phyloP scores from a whole-genome alignment of 2,888 invertebrate species.

The Helobdella robusta region DNA sequence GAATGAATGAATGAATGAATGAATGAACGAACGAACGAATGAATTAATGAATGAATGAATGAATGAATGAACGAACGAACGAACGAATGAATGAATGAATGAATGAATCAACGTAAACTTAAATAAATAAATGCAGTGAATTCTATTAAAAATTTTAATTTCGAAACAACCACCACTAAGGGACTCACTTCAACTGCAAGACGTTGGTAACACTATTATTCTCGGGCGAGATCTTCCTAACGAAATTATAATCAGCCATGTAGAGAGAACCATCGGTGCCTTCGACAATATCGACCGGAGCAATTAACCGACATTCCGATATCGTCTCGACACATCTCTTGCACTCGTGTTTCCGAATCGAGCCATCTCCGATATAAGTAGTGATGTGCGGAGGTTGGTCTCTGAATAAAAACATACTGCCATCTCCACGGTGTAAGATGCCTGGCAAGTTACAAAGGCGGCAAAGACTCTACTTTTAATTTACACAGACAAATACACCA shows the following conservation, averaged over 20 bases:
- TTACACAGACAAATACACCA: too few relatives aligned
- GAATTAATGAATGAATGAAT: neutral
- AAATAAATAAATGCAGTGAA: neutral
- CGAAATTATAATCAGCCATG: constrained; percentile 87
- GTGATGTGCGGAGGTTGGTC: constrained; percentile 78
- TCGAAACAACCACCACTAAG: neutral
- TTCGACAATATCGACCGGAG: constrained; percentile 84
- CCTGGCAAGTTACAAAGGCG: constrained; percentile 52
- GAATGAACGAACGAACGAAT: neutral
- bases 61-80: neutral
- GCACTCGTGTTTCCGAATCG: constrained; percentile 67
- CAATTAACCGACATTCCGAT: constrained; percentile 62
- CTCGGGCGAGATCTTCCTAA: constrained; percentile 44
- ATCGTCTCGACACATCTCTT: constrained; percentile 64
- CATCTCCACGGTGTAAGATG: constrained; percentile 92
- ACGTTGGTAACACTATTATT: constrained; percentile 57
- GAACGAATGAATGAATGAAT: neutral
- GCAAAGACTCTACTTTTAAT: neutral
- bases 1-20: neutral
- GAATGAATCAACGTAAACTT: neutral
- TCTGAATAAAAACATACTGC: constrained; percentile 81
- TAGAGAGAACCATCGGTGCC: constrained; percentile 92
- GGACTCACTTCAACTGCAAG: constrained; percentile 42
- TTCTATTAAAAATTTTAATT: neutral
- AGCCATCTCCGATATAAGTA: constrained; percentile 60